Percentiles rank a stretch among this genome's conserved stretches.
These are phyloP conservation scores for Amazona guildingii DNA, from an alignment of 2,113 vertebrate genomes.

Conservation along the genomic window DNA sequence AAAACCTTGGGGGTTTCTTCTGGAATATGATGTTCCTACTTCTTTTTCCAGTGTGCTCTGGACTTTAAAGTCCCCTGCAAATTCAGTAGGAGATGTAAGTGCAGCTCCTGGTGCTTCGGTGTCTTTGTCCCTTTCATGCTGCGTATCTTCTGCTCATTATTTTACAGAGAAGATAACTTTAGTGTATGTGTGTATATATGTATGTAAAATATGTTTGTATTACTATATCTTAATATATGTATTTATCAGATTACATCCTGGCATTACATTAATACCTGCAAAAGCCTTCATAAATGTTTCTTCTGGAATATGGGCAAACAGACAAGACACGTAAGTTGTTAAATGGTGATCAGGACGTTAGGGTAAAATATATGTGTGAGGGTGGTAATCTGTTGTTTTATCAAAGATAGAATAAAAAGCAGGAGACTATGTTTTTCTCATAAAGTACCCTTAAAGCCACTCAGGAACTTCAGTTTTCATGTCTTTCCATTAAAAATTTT, in stretches of 20 bases:
- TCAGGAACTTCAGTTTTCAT: neutral
- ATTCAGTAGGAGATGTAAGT: neutral
- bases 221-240: neutral
- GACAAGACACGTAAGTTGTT: neutral
- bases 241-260: neutral
- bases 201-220: neutral
- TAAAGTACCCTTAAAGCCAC: neutral
- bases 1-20: neutral
- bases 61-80: fast-evolving
- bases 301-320: neutral
- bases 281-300: neutral
- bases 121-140: neutral
- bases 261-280: neutral
- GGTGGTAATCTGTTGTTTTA: neutral
- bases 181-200: neutral
- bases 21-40: neutral
- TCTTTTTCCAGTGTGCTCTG: neutral
- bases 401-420: neutral
- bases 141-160: neutral
- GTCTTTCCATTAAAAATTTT: neutral
- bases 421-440: neutral
- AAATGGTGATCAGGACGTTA: neutral
- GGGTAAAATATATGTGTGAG: neutral
- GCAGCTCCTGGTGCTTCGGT: neutral
- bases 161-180: neutral